A percentile compares a stretch with the other conserved stretches of the same genome.
phyloP scores from a whole-genome alignment of 2,797 vertebrate species.

The Microhierax caerulescens region DNA sequence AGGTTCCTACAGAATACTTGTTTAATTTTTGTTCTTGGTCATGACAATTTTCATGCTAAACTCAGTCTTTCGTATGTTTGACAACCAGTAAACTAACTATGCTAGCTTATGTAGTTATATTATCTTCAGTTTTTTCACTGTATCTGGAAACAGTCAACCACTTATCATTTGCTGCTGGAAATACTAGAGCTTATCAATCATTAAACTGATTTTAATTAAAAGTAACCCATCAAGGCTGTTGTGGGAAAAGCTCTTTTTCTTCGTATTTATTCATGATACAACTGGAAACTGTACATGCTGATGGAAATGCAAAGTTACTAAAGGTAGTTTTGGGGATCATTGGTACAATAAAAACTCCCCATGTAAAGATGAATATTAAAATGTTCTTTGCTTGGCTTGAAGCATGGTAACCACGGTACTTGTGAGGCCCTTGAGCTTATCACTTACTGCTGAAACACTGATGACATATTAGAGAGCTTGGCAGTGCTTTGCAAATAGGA shows the following conservation, averaged over 20 bases:
- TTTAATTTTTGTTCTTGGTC: conserved; percentile 32
- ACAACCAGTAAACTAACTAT: conserved; percentile 53
- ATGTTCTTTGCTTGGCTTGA: neutral
- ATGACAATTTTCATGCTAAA: conserved; percentile 45
- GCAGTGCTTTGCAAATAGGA: neutral
- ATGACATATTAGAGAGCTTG: neutral
- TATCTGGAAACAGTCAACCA: conserved; percentile 67
- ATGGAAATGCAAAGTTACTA: neutral
- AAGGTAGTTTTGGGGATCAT: neutral
- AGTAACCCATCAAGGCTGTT: conserved; percentile 37
- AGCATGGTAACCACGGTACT: neutral
- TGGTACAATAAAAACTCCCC: neutral
- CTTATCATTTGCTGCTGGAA: conserved; percentile 67
- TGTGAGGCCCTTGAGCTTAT: neutral
- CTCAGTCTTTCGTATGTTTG: conserved; percentile 36
- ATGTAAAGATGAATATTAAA: neutral
- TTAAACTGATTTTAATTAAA: conserved; percentile 74
- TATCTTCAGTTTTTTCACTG: conserved; percentile 44
- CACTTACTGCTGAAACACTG: neutral
- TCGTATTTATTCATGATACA: neutral
- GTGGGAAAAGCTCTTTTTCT: conserved; percentile 41
- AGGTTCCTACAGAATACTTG: neutral
- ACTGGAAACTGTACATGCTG: neutral
- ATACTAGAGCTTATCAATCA: conserved; percentile 66
- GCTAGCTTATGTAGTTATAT: conserved; percentile 44